Conservation (phyloP, 2,888 invertebrate species). For the Mythimna vitellina region DNA sequence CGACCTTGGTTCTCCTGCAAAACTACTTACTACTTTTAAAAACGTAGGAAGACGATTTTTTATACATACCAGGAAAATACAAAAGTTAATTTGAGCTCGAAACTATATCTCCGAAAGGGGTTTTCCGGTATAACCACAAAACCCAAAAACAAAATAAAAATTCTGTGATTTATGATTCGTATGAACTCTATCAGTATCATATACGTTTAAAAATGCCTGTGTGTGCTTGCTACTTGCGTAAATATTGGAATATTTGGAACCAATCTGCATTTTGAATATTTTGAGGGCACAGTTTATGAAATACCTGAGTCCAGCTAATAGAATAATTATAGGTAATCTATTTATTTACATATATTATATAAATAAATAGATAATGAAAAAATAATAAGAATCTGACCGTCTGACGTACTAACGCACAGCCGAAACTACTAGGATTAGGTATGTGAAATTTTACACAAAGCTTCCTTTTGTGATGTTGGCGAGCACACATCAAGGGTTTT, state of each 20-base stretch:
- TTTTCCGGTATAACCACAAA: conserved; percentile 34
- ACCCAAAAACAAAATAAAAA: conserved; percentile 34
- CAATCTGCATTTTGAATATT: neutral
- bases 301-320: neutral
- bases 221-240: neutral
- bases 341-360: too few species aligned
- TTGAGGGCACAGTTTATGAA: neutral
- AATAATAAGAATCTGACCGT: too few species aligned
- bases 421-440: too few species aligned
- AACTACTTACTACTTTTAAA: conserved; percentile 46
- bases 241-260: neutral
- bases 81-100: conserved; percentile 26
- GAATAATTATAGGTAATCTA: neutral
- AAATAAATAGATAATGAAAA: too few species aligned
- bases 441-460: too few species aligned
- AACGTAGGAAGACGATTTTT: neutral
- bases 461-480: too few species aligned
- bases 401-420: too few species aligned
- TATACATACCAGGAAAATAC: conserved; percentile 41
- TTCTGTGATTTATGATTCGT: conserved; percentile 19
- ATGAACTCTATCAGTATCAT: neutral
- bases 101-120: conserved; percentile 21
- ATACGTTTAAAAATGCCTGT: neutral
- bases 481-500: too few species aligned
- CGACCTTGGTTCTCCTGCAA: too few species aligned